phyloP scores from a whole-genome alignment of 2,888 invertebrate genomes.

The Phania funesta region DNA sequence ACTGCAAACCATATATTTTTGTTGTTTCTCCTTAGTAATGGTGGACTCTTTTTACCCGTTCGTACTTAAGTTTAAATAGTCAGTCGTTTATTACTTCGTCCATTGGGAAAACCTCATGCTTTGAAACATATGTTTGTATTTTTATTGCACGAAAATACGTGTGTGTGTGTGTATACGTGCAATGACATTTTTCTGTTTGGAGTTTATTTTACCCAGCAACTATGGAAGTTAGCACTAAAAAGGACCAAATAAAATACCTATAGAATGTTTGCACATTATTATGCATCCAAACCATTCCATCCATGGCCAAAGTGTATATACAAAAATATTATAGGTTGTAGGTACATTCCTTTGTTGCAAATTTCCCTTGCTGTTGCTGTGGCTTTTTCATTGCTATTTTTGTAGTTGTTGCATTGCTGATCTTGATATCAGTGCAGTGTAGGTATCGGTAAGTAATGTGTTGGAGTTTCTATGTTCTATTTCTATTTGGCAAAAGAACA shows the following conservation, averaged over 20 bases:
- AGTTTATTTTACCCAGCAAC: constrained; percentile 42
- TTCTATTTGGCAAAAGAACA: constrained; percentile 31
- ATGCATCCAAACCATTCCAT: constrained; percentile 7
- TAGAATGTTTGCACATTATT: constrained; percentile 61
- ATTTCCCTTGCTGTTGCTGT: neutral
- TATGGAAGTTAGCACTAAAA: constrained; percentile 30
- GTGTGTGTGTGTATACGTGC: constrained; percentile 5
- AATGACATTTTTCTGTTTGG: constrained; percentile 55
- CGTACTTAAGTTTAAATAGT: constrained; percentile 10
- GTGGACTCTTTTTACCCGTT: constrained; percentile 35
- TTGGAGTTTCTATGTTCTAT: constrained; percentile 45
- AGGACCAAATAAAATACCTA: constrained; percentile 29
- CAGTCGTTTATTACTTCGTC: constrained; percentile 30
- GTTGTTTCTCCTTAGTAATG: constrained; percentile 9
- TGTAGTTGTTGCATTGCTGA: constrained; percentile 49
- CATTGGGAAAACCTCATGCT: neutral
- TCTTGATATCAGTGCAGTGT: constrained; percentile 24
- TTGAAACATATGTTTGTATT: neutral
- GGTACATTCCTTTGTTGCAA: constrained; percentile 60
- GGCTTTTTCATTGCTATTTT: constrained; percentile 12
- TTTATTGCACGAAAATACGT: neutral
- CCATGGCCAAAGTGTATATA: constrained; percentile 23
- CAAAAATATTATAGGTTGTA: too few relatives aligned
- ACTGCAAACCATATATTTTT: constrained; percentile 1
- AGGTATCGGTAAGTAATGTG: constrained; percentile 37